These are phyloP conservation scores for pig (Sus scrofa) DNA, from an alignment of 2,113 vertebrate species.

Conservation along the genomic window T2T-Sscrofa CM000820.6:41714001-41714500, in stretches of 20 bases:
- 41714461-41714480: background rate
- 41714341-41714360: background rate
- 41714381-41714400: background rate
- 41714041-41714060: background rate
- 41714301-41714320: background rate
- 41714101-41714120: too few species aligned
- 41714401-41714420: conserved; percentile 2
- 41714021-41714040: background rate
- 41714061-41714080: too few species aligned
- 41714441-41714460: background rate
- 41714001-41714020: background rate
- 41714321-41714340: background rate
- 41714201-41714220: too few species aligned
- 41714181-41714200: too few species aligned
- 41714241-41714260: too few species aligned
- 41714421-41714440: background rate
- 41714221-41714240: too few species aligned
- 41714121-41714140: too few species aligned
- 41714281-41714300: too few species aligned
- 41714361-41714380: background rate
- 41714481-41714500: background rate
- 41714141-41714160: too few species aligned
- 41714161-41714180: too few species aligned
- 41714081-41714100: too few species aligned
- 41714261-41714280: too few species aligned